Base-by-base conservation (phyloP, 2,888 invertebrate species). In the Euplexia lucipara region DNA sequence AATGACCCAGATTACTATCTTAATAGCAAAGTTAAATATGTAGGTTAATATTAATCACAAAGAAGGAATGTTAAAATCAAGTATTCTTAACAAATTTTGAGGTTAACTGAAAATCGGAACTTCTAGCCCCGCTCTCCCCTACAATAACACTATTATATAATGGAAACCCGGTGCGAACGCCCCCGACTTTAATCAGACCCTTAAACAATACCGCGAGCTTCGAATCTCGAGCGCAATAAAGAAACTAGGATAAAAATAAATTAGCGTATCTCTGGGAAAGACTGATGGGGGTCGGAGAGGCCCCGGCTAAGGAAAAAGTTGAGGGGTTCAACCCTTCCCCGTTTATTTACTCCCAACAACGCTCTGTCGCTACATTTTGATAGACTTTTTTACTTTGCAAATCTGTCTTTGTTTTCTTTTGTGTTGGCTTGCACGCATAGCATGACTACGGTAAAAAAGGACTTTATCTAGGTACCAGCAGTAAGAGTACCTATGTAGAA, bases 241-340 rank as follows among this genome's bases (percentile, higher is more conserved):
- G 91, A 90, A 90, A 88, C 83, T 87, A 84, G 90, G 91, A 92
- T 92, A 92, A 89, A 91, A 89, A 92, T 94, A 94, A 93, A 93
- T 93, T 91, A 92, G 88, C 88, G 90, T 92, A 91, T 93, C 91
- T 91, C 89, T 82, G 59, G 67, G 84, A 82, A 92, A 91, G 94
- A 94, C 88, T 90, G 83, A 94, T 94, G 86, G 92, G 91, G 93
- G 92, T 91, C 83, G 86, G 62, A 56, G 60, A 82, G 85, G 81
- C 82, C 85, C 57, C 73, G 84, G 78, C 82, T 80, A 75, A 86
- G 86, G 91, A 92, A 92, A 92, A 92, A 91, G 85, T 92, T 92
- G 90, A 91, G 91, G 93, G 88, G 92, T 86, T 88, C 86, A 91
- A 92, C 93, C 94, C 93, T 92, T 91, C 86, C 83, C 75, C 68